A percentile compares a stretch with the other conserved stretches of the same genome.
Evolutionary conservation across 1,140 invertebrate species (phyloP).

Genomic region (Nilaparvata lugens): DNA sequence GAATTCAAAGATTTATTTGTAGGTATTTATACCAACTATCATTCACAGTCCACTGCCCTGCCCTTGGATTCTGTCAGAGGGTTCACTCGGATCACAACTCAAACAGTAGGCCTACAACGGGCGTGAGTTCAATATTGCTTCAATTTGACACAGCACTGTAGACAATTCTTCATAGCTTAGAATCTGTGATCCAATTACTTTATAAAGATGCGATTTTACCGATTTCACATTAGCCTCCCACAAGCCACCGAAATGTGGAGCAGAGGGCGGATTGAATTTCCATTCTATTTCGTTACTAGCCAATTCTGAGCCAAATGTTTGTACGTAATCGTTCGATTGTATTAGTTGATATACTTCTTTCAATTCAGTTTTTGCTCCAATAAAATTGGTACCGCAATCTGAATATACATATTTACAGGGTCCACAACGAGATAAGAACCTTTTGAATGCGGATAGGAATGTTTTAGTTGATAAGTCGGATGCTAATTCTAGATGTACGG

Average conservation of each 20-base stretch:
- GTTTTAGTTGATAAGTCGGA: constrained; percentile 19
- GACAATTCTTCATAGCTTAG: constrained; percentile 31
- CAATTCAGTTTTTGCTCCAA: constrained; percentile 11
- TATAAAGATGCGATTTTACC: constrained; percentile 23
- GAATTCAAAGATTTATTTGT: too few species aligned
- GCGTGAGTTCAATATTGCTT: constrained; percentile 30
- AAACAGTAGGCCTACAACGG: constrained; percentile 21
- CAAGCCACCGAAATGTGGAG: constrained; percentile 23
- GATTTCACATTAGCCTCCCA: constrained; percentile 27
- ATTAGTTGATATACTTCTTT: constrained; percentile 1
- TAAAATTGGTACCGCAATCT: constrained; percentile 17
- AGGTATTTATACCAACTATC: too few species aligned
- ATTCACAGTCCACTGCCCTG: too few species aligned
- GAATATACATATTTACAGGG: constrained; percentile 1
- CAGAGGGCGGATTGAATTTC: constrained; percentile 34
- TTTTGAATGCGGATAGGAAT: constrained; percentile 27
- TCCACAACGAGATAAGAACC: constrained; percentile 29
- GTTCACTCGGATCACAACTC: constrained; percentile 23
- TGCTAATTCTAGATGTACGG: constrained; percentile 28
- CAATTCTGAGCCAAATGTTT: background rate
- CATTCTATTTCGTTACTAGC: constrained; percentile 28
- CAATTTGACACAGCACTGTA: constrained; percentile 28
- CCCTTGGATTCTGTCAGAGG: too few species aligned
- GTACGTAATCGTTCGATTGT: background rate
- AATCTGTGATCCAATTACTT: constrained; percentile 12